Conservation (phyloP, 2,888 invertebrate genomes). For the Brachypalpus laphriformis region DNA sequence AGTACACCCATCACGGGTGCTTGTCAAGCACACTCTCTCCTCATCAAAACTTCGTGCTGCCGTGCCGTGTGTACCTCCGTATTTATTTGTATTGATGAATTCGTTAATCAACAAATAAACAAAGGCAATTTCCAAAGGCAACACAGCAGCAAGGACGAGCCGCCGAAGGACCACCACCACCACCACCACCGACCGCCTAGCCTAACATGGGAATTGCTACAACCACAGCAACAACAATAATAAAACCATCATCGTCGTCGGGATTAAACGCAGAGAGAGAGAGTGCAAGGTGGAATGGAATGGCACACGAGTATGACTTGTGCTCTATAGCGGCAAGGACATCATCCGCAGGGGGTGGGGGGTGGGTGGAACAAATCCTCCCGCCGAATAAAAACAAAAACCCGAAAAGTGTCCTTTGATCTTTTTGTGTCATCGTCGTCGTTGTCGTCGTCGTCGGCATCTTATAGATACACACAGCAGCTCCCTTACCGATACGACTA, state of each 20-base stretch:
- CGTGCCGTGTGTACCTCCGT: too few species aligned
- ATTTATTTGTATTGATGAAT: conserved; percentile 56
- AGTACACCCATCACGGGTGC: not conserved
- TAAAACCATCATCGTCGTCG: conserved; percentile 28
- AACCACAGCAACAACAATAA: conserved; percentile 12
- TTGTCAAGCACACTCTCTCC: not conserved
- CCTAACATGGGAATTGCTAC: conserved; percentile 13
- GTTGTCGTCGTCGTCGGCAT: too few species aligned
- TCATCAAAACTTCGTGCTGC: not conserved
- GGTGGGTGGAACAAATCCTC: not conserved
- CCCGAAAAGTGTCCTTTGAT: not conserved
- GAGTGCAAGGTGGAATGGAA: not conserved
- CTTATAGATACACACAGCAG: too few species aligned
- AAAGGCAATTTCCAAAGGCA: conserved; percentile 40
- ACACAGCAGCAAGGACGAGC: conserved; percentile 1
- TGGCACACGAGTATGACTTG: not conserved
- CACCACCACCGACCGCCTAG: too few species aligned
- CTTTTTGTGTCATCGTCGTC: too few species aligned
- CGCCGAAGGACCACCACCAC: too few species aligned
- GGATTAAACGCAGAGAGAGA: conserved; percentile 43
- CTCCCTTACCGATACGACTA: not conserved
- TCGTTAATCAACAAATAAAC: conserved; percentile 60
- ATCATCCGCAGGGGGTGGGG: not conserved
- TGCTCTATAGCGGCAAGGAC: not conserved
- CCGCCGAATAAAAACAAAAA: too few species aligned